phyloP scores from a whole-genome alignment of 2,888 invertebrate species.

The Cetonia aurata region DNA sequence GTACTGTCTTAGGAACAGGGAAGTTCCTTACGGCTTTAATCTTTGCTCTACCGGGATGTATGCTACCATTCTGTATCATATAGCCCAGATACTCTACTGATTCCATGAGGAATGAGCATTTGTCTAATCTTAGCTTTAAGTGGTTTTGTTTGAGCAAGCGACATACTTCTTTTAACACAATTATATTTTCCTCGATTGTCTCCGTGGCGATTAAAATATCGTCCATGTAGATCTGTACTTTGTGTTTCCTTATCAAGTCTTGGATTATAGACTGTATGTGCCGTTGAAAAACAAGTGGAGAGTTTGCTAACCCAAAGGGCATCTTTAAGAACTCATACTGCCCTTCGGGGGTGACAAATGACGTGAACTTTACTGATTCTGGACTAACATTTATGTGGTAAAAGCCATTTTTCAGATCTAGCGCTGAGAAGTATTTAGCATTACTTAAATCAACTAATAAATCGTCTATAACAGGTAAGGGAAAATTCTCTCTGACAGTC shows the following conservation, averaged over 20 bases:
- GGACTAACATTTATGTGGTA: constrained; percentile 26
- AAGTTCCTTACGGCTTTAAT: not conserved
- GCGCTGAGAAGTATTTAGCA: constrained; percentile 32
- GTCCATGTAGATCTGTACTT: constrained; percentile 48
- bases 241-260: constrained; percentile 38
- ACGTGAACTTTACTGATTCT: constrained; percentile 29
- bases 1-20: not conserved
- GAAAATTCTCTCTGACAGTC: constrained; percentile 47
- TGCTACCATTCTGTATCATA: not conserved
- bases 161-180: constrained; percentile 20
- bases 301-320: constrained; percentile 55
- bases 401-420: constrained; percentile 41
- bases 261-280: constrained; percentile 44
- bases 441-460: constrained; percentile 38
- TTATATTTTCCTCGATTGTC: constrained; percentile 45
- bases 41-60: constrained; percentile 22
- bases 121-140: constrained; percentile 16
- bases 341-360: constrained; percentile 44
- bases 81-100: constrained; percentile 25
- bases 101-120: constrained; percentile 13
- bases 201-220: constrained; percentile 47
- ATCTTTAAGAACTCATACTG: constrained; percentile 54
- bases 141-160: not conserved
- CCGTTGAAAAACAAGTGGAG: constrained; percentile 51
- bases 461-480: too few relatives aligned